Evolutionary conservation across 1,140 invertebrate genomes (phyloP), one percentile per base, ranked within the genome.

Genomic region (Drosophila sechellia): DNA sequence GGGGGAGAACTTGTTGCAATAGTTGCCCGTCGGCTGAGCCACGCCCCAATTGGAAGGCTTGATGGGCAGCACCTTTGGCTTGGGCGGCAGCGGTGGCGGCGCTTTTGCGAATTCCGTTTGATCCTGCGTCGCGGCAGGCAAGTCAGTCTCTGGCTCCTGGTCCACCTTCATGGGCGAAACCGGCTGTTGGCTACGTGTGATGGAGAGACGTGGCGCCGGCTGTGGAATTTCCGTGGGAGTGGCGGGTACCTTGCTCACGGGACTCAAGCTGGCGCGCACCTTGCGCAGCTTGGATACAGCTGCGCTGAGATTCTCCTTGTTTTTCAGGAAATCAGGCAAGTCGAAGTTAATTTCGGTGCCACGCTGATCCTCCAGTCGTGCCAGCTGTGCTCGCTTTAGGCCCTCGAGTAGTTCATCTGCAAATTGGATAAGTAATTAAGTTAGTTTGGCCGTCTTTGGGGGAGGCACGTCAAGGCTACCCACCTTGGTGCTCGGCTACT

Each of bases 301-400:
- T 20, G 74, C 76, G 58, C 74, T 81, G 42, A 92, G 87, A 64
- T 92, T 92, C 63, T 93, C 93, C 77, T 93, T 93, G 61, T 94
- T 95, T 92, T 96, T 96, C 15, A 97, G 92, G 92, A 97, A 96
- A 77, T 97, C 96, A 3, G 96, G 96, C 49, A 96, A 92, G 92
- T 96, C 95, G 79, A 95, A 96, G 90, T 96, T 96, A 1, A 96
- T 96, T 93, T 96, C 95, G 0, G 95, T 96, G 43, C 96, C 96
- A 72, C 96, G 93, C 92, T 97, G 96, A 91, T 97, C 96, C 91
- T 97, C 96, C 45, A 97, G 91, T 22, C 96, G 93, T 50, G 94
- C 94, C 72, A 95, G 92, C 90, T 97, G 96, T 3, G 95, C 96
- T 69, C 95, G 93, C 91, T 96, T 96, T 65, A 97, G 92, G 31